Evolutionary conservation across 2,797 vertebrate genomes (phyloP).

Genomic region (Enteromius trimaculatus): DNA sequence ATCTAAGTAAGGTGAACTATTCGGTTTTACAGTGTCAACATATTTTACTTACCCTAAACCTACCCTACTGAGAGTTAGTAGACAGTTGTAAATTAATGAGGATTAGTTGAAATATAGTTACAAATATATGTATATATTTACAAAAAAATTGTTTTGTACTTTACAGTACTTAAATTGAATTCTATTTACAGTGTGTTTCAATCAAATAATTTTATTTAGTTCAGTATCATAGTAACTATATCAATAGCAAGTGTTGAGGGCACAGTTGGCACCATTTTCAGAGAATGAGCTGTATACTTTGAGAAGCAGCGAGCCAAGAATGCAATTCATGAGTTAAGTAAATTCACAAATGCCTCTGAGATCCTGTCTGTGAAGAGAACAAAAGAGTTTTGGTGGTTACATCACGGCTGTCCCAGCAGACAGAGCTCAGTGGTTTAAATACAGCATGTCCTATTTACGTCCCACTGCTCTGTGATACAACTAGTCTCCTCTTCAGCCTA

Average conservation of each 20-base stretch:
- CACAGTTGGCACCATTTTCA: neutral
- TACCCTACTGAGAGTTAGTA: too few species aligned
- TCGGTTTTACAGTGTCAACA: too few species aligned
- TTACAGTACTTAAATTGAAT: neutral
- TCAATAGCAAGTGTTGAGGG: neutral
- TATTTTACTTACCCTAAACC: too few species aligned
- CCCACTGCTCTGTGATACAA: neutral
- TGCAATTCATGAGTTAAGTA: conserved; percentile 21
- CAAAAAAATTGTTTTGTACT: neutral
- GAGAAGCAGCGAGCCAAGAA: neutral
- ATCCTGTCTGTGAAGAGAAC: conserved; percentile 51
- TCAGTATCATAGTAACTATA: neutral
- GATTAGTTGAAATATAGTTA: too few species aligned
- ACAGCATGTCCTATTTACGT: conserved; percentile 17
- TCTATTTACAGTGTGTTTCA: neutral
- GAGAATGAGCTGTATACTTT: neutral
- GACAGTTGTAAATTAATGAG: too few species aligned
- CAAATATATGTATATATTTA: neutral
- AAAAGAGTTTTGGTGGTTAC: conserved; percentile 58
- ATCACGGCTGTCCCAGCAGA: conserved; percentile 55
- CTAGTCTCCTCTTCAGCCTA: conserved; percentile 10
- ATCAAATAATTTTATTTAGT: neutral
- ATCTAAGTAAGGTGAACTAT: too few species aligned
- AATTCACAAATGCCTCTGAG: conserved; percentile 34
- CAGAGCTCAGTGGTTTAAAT: conserved; percentile 49